Percentiles rank a stretch among this genome's conserved stretches.
phyloP scores from a whole-genome alignment of 2,113 vertebrate species.

The Nothocercus julius region DNA sequence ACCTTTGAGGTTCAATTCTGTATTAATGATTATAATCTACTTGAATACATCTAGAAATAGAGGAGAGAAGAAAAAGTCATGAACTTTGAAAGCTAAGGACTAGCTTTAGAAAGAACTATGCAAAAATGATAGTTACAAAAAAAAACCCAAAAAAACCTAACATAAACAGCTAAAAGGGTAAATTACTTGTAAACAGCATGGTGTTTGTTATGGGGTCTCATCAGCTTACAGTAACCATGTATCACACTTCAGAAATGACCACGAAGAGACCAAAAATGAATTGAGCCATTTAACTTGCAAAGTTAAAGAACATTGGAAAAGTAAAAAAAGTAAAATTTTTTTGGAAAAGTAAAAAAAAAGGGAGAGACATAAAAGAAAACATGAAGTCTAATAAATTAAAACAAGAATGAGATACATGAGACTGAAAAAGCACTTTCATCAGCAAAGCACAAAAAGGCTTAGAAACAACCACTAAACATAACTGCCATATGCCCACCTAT shows the following conservation, averaged over 20 bases:
- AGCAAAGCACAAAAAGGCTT: background rate
- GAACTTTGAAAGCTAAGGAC: background rate
- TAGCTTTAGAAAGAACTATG: background rate
- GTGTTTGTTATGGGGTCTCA: background rate
- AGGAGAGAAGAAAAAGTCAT: background rate
- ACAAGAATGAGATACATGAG: background rate
- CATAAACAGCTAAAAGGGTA: background rate
- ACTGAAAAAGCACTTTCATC: background rate
- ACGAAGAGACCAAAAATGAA: background rate
- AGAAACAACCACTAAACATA: too few relatives aligned
- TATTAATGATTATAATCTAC: background rate
- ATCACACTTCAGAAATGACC: background rate
- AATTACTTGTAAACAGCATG: background rate
- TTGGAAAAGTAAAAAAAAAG: too few relatives aligned
- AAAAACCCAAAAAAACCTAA: background rate
- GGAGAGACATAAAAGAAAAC: background rate
- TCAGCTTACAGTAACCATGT: background rate
- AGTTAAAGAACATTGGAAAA: background rate
- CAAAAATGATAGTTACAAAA: background rate
- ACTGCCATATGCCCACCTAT: background rate
- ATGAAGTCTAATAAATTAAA: background rate
- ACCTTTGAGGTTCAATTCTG: background rate
- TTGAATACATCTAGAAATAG: too few relatives aligned
- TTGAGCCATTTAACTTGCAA: background rate
- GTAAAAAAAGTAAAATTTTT: background rate